Conservation (phyloP, 2,888 invertebrate genomes). For the Acholoe squamosa region DNA sequence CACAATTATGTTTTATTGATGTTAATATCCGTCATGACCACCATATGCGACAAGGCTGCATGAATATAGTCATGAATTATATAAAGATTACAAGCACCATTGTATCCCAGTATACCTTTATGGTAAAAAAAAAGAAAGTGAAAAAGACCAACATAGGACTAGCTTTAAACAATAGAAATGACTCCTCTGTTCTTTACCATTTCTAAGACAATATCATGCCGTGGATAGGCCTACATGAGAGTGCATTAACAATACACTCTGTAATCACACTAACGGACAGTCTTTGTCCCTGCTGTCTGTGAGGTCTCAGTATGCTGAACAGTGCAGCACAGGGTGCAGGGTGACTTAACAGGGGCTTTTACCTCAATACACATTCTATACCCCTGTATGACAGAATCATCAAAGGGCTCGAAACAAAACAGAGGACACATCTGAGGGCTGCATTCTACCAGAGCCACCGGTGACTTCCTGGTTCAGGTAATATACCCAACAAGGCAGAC, state of each 20-base stretch:
- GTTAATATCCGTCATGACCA: too few relatives aligned
- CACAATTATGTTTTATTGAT: too few relatives aligned
- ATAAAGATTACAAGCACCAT: too few relatives aligned
- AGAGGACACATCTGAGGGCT: background rate
- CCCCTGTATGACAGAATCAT: background rate
- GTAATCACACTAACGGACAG: background rate
- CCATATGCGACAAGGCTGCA: too few relatives aligned
- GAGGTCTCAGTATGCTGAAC: background rate
- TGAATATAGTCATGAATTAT: too few relatives aligned
- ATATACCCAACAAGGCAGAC: background rate
- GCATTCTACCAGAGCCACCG: background rate
- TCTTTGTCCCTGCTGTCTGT: conserved; percentile 11
- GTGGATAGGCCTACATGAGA: too few relatives aligned
- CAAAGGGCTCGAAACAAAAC: background rate
- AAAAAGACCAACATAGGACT: too few relatives aligned
- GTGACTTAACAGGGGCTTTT: background rate
- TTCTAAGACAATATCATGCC: too few relatives aligned
- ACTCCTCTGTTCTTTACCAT: too few relatives aligned
- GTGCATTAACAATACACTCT: background rate
- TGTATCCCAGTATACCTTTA: too few relatives aligned
- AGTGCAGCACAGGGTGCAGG: background rate
- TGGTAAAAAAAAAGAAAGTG: too few relatives aligned
- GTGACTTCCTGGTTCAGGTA: conserved; percentile 14
- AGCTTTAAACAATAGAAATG: too few relatives aligned
- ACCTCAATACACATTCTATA: background rate